Percentiles rank a stretch among this genome's conserved stretches.
phyloP scores from a whole-genome alignment of 2,797 vertebrate genomes.

The Lemur catta region DNA sequence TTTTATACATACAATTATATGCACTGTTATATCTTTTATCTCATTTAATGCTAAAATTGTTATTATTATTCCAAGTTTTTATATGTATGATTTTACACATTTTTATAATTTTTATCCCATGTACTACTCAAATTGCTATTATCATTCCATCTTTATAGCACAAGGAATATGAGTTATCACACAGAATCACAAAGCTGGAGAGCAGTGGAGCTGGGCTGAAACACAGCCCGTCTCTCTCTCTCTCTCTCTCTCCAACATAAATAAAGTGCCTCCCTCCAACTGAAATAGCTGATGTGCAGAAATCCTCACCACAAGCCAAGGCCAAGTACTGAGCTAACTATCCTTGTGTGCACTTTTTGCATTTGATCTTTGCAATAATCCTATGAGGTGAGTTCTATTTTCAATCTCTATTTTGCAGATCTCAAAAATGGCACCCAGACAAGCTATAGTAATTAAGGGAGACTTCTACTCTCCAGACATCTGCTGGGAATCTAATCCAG shows the following conservation, averaged over 20 bases:
- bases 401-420: slow-evolving; percentile 37
- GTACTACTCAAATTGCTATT: neutral
- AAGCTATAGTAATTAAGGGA: slow-evolving; percentile 39
- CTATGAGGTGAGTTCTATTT: slow-evolving; percentile 32
- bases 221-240: neutral
- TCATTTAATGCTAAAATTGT: neutral
- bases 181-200: neutral
- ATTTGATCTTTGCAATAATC: slow-evolving; percentile 20
- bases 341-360: neutral
- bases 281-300: neutral
- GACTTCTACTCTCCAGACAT: slow-evolving; percentile 35
- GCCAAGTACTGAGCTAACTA: neutral
- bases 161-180: neutral
- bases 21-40: neutral
- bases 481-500: neutral
- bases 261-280: neutral
- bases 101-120: neutral
- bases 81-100: neutral
- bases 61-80: neutral
- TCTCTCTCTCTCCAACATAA: neutral
- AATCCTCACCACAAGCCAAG: neutral
- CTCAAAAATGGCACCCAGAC: slow-evolving; percentile 44
- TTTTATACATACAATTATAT: neutral
- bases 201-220: neutral
- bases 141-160: neutral